Evolutionary conservation across 2,113 vertebrate genomes (phyloP).

Genomic region (Tylochromis polylepis): DNA sequence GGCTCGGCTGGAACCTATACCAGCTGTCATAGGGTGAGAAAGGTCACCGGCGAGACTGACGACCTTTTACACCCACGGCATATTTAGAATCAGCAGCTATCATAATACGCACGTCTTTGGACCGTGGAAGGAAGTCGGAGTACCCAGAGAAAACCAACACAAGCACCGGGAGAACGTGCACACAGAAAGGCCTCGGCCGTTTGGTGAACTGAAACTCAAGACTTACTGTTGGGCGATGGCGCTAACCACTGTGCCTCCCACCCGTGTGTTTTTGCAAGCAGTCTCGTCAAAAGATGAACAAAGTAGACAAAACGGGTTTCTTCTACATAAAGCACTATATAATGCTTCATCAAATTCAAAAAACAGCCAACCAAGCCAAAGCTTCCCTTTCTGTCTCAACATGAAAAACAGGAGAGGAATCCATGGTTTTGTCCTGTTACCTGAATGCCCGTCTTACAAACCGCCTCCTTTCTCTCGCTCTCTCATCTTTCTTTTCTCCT

Average conservation of each 20-base stretch:
- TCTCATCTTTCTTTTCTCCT: not conserved
- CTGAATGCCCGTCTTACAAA: not conserved
- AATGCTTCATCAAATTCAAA: not conserved
- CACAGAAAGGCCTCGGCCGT: not conserved
- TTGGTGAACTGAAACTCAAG: too few relatives aligned
- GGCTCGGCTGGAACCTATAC: not conserved
- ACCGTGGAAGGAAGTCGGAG: not conserved
- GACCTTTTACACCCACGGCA: not conserved
- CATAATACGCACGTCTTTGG: not conserved
- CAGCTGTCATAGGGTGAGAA: not conserved
- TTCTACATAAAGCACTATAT: not conserved
- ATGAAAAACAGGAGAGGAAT: constrained; percentile 38
- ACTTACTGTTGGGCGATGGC: not conserved
- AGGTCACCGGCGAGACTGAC: not conserved
- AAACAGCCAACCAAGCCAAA: not conserved
- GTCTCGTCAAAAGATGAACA: not conserved
- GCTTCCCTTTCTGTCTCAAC: not conserved
- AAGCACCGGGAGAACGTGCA: not conserved
- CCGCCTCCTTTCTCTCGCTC: not conserved
- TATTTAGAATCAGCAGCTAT: not conserved
- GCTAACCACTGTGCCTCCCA: not conserved
- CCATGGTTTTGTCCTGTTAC: not conserved
- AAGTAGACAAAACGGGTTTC: not conserved
- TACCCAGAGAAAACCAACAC: not conserved
- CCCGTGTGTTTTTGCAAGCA: not conserved